phyloP scores from a whole-genome alignment of 1,140 invertebrate genomes.

The Amphibalanus amphitrite region DNA sequence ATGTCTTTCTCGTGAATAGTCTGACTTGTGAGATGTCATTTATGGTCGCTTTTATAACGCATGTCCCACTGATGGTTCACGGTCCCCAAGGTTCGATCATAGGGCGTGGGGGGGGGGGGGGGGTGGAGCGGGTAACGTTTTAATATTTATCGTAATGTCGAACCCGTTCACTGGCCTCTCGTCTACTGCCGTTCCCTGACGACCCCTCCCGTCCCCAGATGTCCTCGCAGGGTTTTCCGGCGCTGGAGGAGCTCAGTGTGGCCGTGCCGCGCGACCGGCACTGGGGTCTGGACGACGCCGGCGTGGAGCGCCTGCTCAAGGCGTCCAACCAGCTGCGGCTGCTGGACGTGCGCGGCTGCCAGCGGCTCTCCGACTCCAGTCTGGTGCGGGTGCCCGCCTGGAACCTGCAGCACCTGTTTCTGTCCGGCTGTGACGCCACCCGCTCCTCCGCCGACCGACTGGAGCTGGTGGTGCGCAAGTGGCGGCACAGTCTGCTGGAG shows the following conservation, averaged over 20 bases:
- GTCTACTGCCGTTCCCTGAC: no score
- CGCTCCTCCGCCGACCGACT: slow-evolving; percentile 53
- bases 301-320: slow-evolving; percentile 54
- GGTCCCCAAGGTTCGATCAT: no score
- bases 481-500: slow-evolving; percentile 61
- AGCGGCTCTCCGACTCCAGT: slow-evolving; percentile 51
- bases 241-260: slow-evolving; percentile 58
- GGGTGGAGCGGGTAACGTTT: no score
- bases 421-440: slow-evolving; percentile 53
- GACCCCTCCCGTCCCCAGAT: slow-evolving; percentile 31
- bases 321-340: slow-evolving; percentile 49
- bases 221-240: slow-evolving; percentile 54
- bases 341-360: slow-evolving; percentile 59
- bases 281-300: slow-evolving; percentile 48
- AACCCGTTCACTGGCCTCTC: no score
- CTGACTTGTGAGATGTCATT: no score
- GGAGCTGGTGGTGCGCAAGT: slow-evolving; percentile 63
- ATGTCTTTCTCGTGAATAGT: no score
- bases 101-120: no score
- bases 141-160: no score
- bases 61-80: no score
- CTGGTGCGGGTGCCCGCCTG: slow-evolving; percentile 51
- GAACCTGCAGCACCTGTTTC: slow-evolving; percentile 52
- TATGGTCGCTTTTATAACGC: no score
- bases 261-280: slow-evolving; percentile 30